Base-by-base conservation (phyloP, 2,797 vertebrate genomes). In the Ctenosaura bakeri region DNA sequence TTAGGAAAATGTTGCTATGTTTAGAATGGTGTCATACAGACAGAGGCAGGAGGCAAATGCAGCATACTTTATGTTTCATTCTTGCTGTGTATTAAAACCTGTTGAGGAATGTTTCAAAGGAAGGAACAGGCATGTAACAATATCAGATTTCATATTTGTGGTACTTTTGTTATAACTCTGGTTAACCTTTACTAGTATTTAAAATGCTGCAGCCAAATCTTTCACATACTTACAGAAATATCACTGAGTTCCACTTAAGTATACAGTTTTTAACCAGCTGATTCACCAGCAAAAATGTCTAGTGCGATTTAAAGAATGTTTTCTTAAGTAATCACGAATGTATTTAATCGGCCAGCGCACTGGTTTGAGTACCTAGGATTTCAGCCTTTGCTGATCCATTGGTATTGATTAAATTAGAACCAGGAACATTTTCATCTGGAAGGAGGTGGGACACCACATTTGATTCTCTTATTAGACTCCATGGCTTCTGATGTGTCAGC, bases 1-100 rank as follows among this genome's bases (percentile, higher is more conserved):
- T 87, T 5, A 0, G 2, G n/a, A 69, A 90, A 80, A 46, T 46
- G 0, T 1, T 76, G 29, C 4, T 85, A 52, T 52, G 0, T 7
- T 71, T 92, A 35, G 50, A 81, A 76, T 20, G 46, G 29, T 18
- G 3, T 73, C 64, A 50, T 13, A 83, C 12, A 66, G 50, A 88
- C 38, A 90, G 29, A 64, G 10, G 64, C 52, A 85, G 52, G 46
- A 69, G 92, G 14, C 10, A 69, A 92, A 86, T 77, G 56, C 87
- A 94, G 80, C 22, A 26, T 83, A 88, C 1, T 88, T 32, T 26
- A 77, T 14, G 50, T 0, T 79, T 35, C 35, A 32, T 32, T 78
- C 79, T 89, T 84, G 22, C 20, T 0, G 0, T 10, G 29, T 56
- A 88, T 52, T 77, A 35, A 73, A 16, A 0, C 32, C 26, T 80